Base-by-base conservation (phyloP, 2,797 vertebrate species). In the Potorous gilbertii region DNA sequence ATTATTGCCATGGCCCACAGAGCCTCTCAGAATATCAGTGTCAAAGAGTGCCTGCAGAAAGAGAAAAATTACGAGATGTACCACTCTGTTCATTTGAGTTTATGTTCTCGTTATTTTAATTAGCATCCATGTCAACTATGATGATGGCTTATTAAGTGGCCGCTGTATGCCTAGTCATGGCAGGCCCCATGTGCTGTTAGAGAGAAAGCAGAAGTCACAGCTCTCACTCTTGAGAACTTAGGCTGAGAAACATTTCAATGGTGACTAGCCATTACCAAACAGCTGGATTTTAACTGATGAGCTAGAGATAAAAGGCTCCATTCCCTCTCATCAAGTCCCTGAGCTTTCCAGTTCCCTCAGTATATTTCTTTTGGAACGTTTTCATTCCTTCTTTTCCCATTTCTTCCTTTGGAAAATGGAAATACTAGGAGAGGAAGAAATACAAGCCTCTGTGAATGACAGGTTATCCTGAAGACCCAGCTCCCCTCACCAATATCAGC, bases 401-500 rank as follows among this genome's bases (percentile, higher is more conserved):
- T 5, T 10, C 8, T 27, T 46, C 10, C 62, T 66, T 66, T 81
- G 12, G 29, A 94, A 97, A 97, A 94, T 34, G 34, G 52, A 96
- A 96, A 94, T 90, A 29, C 96, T 96, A 96, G 92, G 14, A 89
- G 90, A 54, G 94, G 56, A 96, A 98, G 55, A 96, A 98, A 97
- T 95, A 40, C 52, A 93, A 2, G 4, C 90, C 96, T 97, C 90
- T 96, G 90, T 97, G 96, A 98, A 97, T 96, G 95, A 95, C 96
- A 97, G 92, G 92, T 95, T 96, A 96, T 97, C 96, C 97, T 95
- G 97, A 97, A 96, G 98, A 95, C 91, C 93, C 31, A 93, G 94
- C 91, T 97, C 97, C 96, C 97, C 97, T 96, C 96, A 96, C 96
- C 98, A 96, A 98, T 98, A 98, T 97, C 98, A 98, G 97, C 97